Evolutionary conservation across 2,113 vertebrate genomes (phyloP).

Genomic region (Prunella himalayana): DNA sequence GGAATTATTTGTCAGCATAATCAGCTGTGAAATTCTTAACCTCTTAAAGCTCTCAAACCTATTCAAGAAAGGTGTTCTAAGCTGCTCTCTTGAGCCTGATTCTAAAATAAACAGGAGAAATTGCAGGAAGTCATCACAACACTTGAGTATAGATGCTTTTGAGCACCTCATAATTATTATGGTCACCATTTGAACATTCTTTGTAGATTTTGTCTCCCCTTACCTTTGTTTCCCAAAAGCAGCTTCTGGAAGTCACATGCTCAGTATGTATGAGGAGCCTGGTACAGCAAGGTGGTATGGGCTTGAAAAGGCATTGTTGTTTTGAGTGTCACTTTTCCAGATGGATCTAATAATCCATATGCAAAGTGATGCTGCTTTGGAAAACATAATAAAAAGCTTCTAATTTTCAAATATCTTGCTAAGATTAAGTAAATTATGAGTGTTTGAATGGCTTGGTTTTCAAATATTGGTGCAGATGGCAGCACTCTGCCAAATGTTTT

Average conservation of each 20-base stretch:
- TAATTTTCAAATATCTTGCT: conserved; percentile 23
- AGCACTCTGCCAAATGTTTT: conserved; percentile 21
- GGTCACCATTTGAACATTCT: background rate
- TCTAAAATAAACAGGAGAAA: background rate
- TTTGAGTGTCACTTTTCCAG: conserved; percentile 11
- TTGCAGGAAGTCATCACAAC: background rate
- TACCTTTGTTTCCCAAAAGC: background rate
- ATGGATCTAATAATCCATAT: background rate
- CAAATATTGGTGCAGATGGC: conserved; percentile 47
- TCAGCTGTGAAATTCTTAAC: background rate
- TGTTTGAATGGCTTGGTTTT: conserved; percentile 9
- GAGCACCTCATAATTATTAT: background rate
- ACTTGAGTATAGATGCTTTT: background rate
- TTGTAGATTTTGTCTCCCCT: background rate
- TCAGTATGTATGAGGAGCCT: background rate
- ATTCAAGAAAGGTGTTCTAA: background rate
- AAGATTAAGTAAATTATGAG: background rate
- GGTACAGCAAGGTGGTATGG: background rate
- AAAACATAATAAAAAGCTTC: background rate
- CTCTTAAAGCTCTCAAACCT: background rate
- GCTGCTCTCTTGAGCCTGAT: background rate
- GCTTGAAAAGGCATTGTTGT: background rate
- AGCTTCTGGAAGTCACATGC: background rate
- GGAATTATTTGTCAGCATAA: background rate
- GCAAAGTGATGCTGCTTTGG: background rate